Percentiles rank a stretch among this genome's conserved stretches.
Evolutionary conservation across 2,797 vertebrate species (phyloP).

Genomic region (Megaceryle alcyon): DNA sequence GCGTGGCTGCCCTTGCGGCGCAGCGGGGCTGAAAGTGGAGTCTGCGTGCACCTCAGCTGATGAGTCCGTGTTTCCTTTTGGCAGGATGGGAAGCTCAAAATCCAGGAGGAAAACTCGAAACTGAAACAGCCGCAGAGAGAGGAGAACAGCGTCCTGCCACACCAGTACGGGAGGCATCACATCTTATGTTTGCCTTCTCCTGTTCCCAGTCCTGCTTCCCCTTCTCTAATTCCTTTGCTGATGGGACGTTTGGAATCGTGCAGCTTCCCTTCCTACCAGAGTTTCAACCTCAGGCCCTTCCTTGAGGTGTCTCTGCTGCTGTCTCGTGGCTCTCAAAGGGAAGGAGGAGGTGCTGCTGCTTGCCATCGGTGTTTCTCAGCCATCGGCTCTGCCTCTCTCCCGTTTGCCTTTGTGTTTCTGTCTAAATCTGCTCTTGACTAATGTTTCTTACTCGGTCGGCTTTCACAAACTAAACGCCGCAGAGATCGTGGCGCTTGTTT

Average conservation of each 20-base stretch:
- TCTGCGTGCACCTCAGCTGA: neutral
- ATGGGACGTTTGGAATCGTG: neutral
- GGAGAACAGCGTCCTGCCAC: conserved; percentile 78
- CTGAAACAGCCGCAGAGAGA: conserved; percentile 67
- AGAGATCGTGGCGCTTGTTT: neutral
- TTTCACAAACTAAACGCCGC: neutral
- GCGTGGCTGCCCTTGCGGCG: neutral
- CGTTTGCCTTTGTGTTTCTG: neutral
- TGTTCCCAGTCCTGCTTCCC: neutral
- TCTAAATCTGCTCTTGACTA: neutral
- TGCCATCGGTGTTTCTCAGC: neutral
- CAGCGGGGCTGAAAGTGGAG: neutral
- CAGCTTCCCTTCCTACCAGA: neutral
- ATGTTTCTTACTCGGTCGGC: neutral
- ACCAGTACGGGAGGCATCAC: conserved; percentile 73
- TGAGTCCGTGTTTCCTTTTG: conserved; percentile 22
- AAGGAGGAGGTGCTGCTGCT: neutral
- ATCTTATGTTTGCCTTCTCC: neutral
- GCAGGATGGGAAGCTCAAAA: conserved; percentile 75
- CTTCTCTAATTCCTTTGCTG: neutral
- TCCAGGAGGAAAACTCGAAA: conserved; percentile 78
- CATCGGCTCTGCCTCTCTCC: neutral
- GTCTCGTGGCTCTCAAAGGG: neutral
- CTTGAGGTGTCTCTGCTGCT: neutral
- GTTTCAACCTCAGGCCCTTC: neutral